Evolutionary conservation across 2,888 invertebrate species (phyloP).

Genomic region (Apotomis betuletana): DNA sequence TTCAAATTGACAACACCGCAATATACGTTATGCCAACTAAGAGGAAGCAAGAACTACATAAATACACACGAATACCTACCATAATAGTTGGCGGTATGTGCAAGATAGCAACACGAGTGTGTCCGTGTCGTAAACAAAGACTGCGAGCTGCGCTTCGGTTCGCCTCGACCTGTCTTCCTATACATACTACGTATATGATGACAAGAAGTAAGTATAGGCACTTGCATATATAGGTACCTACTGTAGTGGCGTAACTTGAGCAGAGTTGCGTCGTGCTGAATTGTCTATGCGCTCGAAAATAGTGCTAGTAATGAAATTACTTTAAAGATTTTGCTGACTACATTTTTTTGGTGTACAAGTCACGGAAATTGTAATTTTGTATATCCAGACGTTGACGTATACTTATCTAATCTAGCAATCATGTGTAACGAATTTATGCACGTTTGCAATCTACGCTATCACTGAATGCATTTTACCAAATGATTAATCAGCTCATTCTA

Average conservation of each 20-base stretch:
- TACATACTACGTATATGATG: slow-evolving; percentile 38
- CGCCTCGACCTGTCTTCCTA: slow-evolving; percentile 61
- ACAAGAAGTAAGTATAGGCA: slow-evolving; percentile 33
- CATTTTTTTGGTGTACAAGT: not conserved
- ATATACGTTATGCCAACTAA: slow-evolving; percentile 14
- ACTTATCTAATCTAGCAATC: slow-evolving; percentile 13
- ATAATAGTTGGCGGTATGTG: slow-evolving; percentile 25
- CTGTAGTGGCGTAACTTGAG: slow-evolving; percentile 41
- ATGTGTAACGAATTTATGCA: slow-evolving; percentile 11
- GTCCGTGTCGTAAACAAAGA: slow-evolving; percentile 55
- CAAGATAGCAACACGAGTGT: slow-evolving; percentile 46
- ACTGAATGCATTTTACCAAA: not conserved
- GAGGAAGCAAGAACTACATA: slow-evolving; percentile 42
- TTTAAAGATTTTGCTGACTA: too few species aligned
- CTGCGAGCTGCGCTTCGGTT: slow-evolving; percentile 52
- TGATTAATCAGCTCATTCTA: too few species aligned
- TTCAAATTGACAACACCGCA: slow-evolving; percentile 13
- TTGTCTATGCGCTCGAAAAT: slow-evolving; percentile 15
- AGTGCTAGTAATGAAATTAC: slow-evolving; percentile 7
- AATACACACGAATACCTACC: slow-evolving; percentile 41
- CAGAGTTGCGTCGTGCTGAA: slow-evolving; percentile 29
- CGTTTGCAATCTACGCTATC: not conserved
- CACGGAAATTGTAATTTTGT: not conserved
- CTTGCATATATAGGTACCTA: slow-evolving; percentile 23
- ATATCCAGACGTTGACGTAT: not conserved